These are phyloP conservation scores for Chalcis sispes DNA, from an alignment of 2,888 invertebrate genomes.

Conservation along the genomic window DNA sequence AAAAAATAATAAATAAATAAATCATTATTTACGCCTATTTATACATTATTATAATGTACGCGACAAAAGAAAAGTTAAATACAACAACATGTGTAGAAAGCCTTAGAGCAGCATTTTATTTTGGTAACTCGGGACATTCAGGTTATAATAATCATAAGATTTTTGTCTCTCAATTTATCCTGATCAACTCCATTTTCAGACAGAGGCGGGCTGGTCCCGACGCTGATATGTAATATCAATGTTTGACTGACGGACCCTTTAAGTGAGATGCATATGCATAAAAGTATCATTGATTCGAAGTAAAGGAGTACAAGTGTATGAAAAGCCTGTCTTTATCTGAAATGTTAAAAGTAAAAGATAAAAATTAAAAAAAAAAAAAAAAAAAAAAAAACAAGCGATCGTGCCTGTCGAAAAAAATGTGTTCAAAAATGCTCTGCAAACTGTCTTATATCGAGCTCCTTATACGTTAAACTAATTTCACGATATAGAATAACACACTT, in stretches of 20 bases:
- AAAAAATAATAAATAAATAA: no score
- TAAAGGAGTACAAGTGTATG: background rate
- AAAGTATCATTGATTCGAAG: slow-evolving; percentile 33
- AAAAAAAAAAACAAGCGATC: background rate
- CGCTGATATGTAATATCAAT: slow-evolving; percentile 51
- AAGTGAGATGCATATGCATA: slow-evolving; percentile 24
- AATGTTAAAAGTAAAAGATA: no score
- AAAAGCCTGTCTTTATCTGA: slow-evolving; percentile 40
- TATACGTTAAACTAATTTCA: slow-evolving; percentile 25
- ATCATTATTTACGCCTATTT: no score
- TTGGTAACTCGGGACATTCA: background rate
- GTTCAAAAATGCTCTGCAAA: slow-evolving; percentile 42
- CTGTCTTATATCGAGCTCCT: slow-evolving; percentile 15
- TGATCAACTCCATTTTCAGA: slow-evolving; percentile 48
- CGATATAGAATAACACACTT: slow-evolving; percentile 10
- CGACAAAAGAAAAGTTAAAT: background rate
- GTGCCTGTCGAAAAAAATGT: slow-evolving; percentile 35
- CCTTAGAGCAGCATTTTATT: background rate
- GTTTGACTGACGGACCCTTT: slow-evolving; percentile 28
- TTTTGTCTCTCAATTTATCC: slow-evolving; percentile 36
- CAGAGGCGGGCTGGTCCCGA: slow-evolving; percentile 51
- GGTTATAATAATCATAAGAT: background rate
- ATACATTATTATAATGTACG: no score
- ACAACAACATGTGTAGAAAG: slow-evolving; percentile 13
- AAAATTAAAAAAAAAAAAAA: background rate